A percentile compares a stretch with the other conserved stretches of the same genome.
Conservation (phyloP, 2,113 vertebrate species). For the Crotalus horridus region DNA sequence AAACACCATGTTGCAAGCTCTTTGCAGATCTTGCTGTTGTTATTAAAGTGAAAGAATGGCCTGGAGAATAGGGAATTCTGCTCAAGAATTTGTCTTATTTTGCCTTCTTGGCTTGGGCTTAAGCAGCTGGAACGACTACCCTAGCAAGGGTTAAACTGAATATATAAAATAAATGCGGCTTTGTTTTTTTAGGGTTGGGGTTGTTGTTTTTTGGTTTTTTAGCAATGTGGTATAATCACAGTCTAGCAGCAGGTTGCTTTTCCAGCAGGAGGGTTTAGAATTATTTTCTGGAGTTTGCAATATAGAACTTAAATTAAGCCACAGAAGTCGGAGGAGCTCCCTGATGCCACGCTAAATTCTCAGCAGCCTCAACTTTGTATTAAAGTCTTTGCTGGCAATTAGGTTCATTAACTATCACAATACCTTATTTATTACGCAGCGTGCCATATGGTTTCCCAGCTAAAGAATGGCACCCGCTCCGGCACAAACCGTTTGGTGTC, state of each 20-base stretch:
- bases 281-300: constrained; percentile 88
- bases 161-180: constrained; percentile 80
- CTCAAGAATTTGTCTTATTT: neutral
- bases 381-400: constrained; percentile 84
- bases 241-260: constrained; percentile 84
- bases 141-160: constrained; percentile 78
- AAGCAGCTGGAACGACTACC: constrained; percentile 22
- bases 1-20: neutral
- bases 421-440: constrained; percentile 84
- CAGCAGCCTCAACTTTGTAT: constrained; percentile 80
- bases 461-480: constrained; percentile 79
- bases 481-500: constrained; percentile 82
- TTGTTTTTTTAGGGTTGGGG: neutral
- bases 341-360: constrained; percentile 86
- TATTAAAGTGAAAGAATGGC: neutral
- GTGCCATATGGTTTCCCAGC: constrained; percentile 84
- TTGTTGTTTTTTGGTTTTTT: constrained; percentile 55
- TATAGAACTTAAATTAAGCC: constrained; percentile 89
- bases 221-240: constrained; percentile 86
- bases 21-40: neutral
- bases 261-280: constrained; percentile 86
- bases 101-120: neutral
- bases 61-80: neutral
- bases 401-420: constrained; percentile 88
- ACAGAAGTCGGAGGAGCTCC: constrained; percentile 83